These are phyloP conservation scores for Patella pellucida DNA, from an alignment of 2,888 invertebrate species.

Conservation along the genomic window DNA sequence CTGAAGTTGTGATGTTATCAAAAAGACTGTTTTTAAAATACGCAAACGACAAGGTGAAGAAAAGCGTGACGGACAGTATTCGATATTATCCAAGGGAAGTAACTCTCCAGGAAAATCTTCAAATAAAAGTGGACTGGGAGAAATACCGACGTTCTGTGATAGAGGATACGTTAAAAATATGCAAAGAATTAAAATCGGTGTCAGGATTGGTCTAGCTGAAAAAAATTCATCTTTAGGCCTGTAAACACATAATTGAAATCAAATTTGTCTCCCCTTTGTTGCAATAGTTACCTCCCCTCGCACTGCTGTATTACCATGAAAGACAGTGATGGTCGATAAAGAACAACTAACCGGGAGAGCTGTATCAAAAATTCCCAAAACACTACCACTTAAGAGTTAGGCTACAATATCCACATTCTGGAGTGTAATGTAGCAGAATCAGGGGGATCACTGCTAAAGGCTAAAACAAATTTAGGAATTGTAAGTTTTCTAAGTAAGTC, in stretches of 20 bases:
- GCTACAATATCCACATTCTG: no score
- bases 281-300: no score
- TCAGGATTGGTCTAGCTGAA: not conserved
- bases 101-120: slow-evolving; percentile 52
- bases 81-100: slow-evolving; percentile 50
- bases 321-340: no score
- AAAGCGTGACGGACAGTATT: slow-evolving; percentile 42
- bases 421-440: no score
- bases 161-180: slow-evolving; percentile 1
- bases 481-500: no score
- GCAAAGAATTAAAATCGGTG: not conserved
- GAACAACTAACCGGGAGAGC: no score
- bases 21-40: slow-evolving; percentile 57
- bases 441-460: no score
- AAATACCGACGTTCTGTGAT: slow-evolving; percentile 41
- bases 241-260: not conserved
- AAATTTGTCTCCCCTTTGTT: no score
- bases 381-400: no score
- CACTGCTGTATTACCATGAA: no score
- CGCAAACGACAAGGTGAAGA: slow-evolving; percentile 45
- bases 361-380: no score
- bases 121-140: slow-evolving; percentile 53
- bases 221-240: not conserved
- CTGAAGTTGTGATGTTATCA: slow-evolving; percentile 59
- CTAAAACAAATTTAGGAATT: no score